Evolutionary conservation across 2,113 vertebrate genomes (phyloP).

Genomic region (Daphoenositta chrysoptera): DNA sequence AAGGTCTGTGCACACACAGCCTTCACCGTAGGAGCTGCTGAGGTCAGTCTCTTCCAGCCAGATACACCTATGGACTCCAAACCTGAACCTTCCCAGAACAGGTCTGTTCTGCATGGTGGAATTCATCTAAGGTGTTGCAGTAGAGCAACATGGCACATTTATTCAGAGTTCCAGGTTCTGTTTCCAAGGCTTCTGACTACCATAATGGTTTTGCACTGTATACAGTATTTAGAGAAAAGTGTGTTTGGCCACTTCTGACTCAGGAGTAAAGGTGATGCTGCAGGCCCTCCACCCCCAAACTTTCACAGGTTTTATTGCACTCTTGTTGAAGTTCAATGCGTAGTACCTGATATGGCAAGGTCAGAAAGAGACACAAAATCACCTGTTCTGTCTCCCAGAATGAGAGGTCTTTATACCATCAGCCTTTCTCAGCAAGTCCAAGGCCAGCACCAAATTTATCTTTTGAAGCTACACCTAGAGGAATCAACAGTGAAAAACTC

Average conservation of each 20-base stretch:
- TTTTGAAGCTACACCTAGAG: not conserved
- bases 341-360: not conserved
- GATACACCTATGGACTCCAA: not conserved
- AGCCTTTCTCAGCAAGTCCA: not conserved
- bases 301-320: rapidly evolving
- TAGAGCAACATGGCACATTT: rapidly evolving
- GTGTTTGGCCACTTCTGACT: not conserved
- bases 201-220: rapidly evolving
- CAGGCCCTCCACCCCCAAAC: not conserved
- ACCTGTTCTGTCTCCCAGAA: not conserved
- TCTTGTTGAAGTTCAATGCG: not conserved
- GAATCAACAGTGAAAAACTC: not conserved
- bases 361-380: not conserved
- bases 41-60: not conserved
- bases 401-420: not conserved
- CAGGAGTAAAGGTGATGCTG: not conserved
- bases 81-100: not conserved
- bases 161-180: rapidly evolving
- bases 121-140: not conserved
- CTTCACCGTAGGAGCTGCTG: not conserved
- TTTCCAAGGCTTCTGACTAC: not conserved
- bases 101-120: rapidly evolving
- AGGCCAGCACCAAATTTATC: not conserved
- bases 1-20: not conserved
- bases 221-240: not conserved